Percentiles rank a stretch among this genome's conserved stretches.
Evolutionary conservation across 2,888 invertebrate genomes (phyloP).

Genomic region (Euphydryas editha): DNA sequence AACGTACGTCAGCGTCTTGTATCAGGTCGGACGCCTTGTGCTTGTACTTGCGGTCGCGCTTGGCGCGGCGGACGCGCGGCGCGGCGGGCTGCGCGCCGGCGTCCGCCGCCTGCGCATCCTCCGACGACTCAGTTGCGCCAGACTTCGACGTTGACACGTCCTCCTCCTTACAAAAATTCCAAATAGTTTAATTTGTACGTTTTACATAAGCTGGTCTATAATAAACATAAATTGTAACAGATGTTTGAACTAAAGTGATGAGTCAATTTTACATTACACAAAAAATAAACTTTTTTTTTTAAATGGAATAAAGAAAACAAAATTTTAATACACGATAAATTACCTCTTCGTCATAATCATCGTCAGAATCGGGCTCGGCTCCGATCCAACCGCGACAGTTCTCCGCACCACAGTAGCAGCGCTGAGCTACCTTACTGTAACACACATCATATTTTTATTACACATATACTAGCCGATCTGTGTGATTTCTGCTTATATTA

Average conservation of each 20-base stretch:
- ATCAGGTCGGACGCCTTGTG: constrained; percentile 69
- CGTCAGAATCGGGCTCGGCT: constrained; percentile 88
- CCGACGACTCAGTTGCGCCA: constrained; percentile 56
- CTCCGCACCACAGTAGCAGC: constrained; percentile 95
- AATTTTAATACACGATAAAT: no score
- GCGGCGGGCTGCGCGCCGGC: constrained; percentile 48
- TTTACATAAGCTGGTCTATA: no score
- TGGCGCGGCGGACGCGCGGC: constrained; percentile 55
- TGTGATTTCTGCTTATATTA: no score
- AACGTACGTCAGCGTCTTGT: constrained; percentile 78
- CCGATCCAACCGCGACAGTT: constrained; percentile 98
- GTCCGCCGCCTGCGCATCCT: constrained; percentile 51
- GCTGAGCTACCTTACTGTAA: constrained; percentile 95
- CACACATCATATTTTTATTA: constrained; percentile 18
- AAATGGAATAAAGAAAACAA: constrained; percentile 25
- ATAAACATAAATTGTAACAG: no score
- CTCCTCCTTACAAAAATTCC: constrained; percentile 58
- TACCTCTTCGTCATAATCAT: constrained; percentile 80
- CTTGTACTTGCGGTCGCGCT: constrained; percentile 71
- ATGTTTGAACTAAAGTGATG: no score
- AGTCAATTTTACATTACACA: no score
- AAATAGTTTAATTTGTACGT: neutral
- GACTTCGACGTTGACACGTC: constrained; percentile 70
- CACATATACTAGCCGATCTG: neutral
- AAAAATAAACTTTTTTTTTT: no score